phyloP scores from a whole-genome alignment of 2,888 invertebrate genomes.

The Cacoxenus indagator region DNA sequence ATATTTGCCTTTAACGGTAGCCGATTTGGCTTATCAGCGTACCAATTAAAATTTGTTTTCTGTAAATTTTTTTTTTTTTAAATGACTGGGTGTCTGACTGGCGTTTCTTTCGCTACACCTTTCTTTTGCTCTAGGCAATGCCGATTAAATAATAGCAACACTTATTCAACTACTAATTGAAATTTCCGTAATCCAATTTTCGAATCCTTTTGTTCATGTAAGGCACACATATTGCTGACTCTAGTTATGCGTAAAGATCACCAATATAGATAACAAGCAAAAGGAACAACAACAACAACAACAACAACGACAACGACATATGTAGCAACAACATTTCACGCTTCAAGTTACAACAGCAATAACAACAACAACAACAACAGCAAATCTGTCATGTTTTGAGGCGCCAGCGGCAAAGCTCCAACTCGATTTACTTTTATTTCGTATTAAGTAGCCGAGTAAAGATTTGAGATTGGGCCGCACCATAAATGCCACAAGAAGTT shows the following conservation, averaged over 20 bases:
- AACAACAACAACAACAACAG: not conserved
- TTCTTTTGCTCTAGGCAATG: not conserved
- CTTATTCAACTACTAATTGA: constrained; percentile 39
- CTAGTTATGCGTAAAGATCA: constrained; percentile 49
- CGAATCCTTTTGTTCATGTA: not conserved
- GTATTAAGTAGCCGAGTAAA: constrained; percentile 2
- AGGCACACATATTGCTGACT: constrained; percentile 18
- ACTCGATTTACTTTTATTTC: not conserved
- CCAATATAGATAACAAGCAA: constrained; percentile 24
- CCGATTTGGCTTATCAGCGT: constrained; percentile 31
- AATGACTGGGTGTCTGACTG: not conserved
- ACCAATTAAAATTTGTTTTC: constrained; percentile 58
- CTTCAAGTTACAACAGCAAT: not conserved
- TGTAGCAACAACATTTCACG: constrained; percentile 9
- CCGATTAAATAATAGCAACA: not conserved
- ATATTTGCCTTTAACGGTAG: constrained; percentile 32
- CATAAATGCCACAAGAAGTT: not conserved
- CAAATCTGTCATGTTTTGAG: constrained; percentile 15
- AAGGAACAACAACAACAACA: constrained; percentile 14
- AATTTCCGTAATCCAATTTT: constrained; percentile 27
- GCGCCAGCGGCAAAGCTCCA: not conserved
- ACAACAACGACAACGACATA: not conserved
- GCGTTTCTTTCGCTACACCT: not conserved
- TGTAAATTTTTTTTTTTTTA: not conserved
- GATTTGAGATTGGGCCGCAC: not conserved